Percentiles rank a stretch among this genome's conserved stretches.
Evolutionary conservation across 2,888 invertebrate species (phyloP).

Genomic region (Priocnemis perturbator): DNA sequence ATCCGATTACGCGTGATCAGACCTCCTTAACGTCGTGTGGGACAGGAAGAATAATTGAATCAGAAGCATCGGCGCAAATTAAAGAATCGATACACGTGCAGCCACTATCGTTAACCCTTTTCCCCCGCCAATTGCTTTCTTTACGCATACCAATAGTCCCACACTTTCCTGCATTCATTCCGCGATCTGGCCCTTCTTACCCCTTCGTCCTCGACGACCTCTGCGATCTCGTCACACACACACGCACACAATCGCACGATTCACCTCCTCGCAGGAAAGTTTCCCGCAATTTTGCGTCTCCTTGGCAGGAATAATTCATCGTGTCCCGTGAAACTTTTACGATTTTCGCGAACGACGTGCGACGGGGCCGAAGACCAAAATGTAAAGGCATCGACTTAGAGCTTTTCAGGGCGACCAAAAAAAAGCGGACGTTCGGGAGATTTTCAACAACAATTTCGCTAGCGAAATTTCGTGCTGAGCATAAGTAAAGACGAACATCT

Average conservation of each 20-base stretch:
- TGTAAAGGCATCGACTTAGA: conserved; percentile 44
- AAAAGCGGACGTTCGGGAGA: background rate
- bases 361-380: conserved; percentile 54
- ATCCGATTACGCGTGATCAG: too few relatives aligned
- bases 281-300: conserved; percentile 59
- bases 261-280: conserved; percentile 49
- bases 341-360: conserved; percentile 58
- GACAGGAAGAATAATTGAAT: too few relatives aligned
- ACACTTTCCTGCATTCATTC: conserved; percentile 56
- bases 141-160: conserved; percentile 37
- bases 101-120: background rate
- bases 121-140: conserved; percentile 28
- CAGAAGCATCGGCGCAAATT: too few relatives aligned
- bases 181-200: conserved; percentile 46
- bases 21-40: too few relatives aligned
- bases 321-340: conserved; percentile 57
- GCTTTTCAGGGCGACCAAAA: conserved; percentile 1
- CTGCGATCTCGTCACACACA: conserved; percentile 22
- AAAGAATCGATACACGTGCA: too few relatives aligned
- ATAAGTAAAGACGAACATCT: too few relatives aligned
- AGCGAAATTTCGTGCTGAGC: too few relatives aligned
- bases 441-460: too few relatives aligned
- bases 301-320: conserved; percentile 60
- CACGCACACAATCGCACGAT: conserved; percentile 22
- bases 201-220: conserved; percentile 38